Conservation (phyloP, 2,888 invertebrate species). For the Chydorus sphaericus region DNA sequence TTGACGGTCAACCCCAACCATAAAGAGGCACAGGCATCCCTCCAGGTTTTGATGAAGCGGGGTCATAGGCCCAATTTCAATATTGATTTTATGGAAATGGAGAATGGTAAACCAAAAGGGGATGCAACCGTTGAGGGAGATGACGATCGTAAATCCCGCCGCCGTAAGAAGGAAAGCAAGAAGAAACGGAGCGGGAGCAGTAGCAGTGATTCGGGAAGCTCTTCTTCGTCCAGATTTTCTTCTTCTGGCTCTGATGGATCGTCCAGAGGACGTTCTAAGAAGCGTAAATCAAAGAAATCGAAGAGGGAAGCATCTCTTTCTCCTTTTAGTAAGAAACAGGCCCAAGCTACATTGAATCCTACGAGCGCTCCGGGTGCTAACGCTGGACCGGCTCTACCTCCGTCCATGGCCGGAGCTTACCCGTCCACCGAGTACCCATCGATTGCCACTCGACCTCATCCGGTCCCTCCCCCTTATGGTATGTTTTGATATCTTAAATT, state of each 20-base stretch:
- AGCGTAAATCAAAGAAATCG: neutral
- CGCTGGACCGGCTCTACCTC: neutral
- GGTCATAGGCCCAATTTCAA: neutral
- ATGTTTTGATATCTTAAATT: too few species aligned
- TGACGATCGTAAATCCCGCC: neutral
- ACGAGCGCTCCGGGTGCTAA: neutral
- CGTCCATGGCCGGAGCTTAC: neutral
- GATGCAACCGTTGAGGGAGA: neutral
- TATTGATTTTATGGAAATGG: conserved; percentile 11
- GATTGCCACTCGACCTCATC: neutral
- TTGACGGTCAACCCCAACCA: conserved; percentile 69
- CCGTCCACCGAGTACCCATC: neutral
- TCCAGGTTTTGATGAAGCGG: conserved; percentile 2
- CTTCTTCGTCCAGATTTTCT: conserved; percentile 9
- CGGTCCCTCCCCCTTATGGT: neutral
- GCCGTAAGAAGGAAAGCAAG: neutral
- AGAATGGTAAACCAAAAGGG: neutral
- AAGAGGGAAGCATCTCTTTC: conserved; percentile 51
- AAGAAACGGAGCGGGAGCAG: conserved; percentile 1
- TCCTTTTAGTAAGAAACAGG: conserved; percentile 70
- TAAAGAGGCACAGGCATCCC: conserved; percentile 68
- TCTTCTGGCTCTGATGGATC: conserved; percentile 5
- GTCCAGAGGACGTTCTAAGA: neutral
- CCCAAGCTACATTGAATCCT: conserved; percentile 49
- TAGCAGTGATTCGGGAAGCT: conserved; percentile 4